A percentile compares a stretch with the other conserved stretches of the same genome.
These are phyloP conservation scores for Corydoras maculifer DNA, from an alignment of 2,113 vertebrate genomes.

Conservation along the genomic window DNA sequence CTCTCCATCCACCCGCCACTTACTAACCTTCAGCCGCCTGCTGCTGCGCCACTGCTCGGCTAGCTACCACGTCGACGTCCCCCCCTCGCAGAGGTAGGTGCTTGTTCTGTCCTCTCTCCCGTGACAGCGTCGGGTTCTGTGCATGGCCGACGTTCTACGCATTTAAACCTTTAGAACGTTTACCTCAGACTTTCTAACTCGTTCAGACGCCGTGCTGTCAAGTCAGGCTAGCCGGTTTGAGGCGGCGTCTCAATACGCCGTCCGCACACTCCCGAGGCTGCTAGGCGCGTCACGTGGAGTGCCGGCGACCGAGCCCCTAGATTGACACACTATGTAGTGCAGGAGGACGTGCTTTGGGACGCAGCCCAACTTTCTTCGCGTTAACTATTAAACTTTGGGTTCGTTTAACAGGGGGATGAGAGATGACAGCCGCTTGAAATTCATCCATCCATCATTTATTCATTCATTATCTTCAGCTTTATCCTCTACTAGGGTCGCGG, in stretches of 20 bases:
- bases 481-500: too few species aligned
- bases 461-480: too few species aligned
- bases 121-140: neutral
- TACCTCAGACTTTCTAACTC: too few species aligned
- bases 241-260: neutral
- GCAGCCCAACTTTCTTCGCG: neutral
- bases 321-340: neutral
- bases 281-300: neutral
- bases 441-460: too few species aligned
- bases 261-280: neutral
- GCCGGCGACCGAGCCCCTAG: neutral
- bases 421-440: too few species aligned
- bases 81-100: constrained; percentile 20
- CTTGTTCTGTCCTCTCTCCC: neutral
- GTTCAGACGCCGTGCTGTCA: too few species aligned
- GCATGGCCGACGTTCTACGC: too few species aligned
- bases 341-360: neutral
- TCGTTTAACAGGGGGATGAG: too few species aligned
- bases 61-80: neutral
- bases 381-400: neutral
- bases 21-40: constrained; percentile 38
- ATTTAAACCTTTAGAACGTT: too few species aligned
- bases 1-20: constrained; percentile 52
- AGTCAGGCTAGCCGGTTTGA: too few species aligned
- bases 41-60: neutral